Evolutionary conservation across 1,140 invertebrate species (phyloP).

Genomic region (Meloidogyne chitwoodi): DNA sequence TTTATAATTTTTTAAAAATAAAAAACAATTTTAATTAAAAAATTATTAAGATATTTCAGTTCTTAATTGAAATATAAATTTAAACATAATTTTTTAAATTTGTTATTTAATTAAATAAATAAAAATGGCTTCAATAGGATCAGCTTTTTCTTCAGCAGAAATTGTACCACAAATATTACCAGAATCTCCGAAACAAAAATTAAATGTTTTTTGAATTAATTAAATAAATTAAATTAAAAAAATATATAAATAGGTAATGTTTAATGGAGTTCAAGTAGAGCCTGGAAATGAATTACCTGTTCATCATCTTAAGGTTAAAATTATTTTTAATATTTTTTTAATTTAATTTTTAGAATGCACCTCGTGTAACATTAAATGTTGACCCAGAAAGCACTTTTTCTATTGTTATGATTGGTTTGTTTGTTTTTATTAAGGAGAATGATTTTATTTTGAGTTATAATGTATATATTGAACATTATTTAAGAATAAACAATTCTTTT

Average conservation of each 20-base stretch:
- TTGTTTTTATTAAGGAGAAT: constrained; percentile 22
- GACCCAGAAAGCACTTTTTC: constrained; percentile 57
- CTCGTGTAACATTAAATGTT: constrained; percentile 54
- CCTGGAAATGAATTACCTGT: constrained; percentile 51
- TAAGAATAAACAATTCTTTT: too few species aligned
- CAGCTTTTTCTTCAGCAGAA: constrained; percentile 48
- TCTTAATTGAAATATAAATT: too few species aligned
- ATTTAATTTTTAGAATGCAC: constrained; percentile 43
- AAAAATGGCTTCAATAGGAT: constrained; percentile 53
- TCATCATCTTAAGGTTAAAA: constrained; percentile 47
- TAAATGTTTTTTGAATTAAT: constrained; percentile 42
- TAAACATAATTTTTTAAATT: too few species aligned
- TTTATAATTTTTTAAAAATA: too few species aligned
- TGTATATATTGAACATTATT: too few species aligned
- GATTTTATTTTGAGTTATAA: too few species aligned
- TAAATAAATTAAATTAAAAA: constrained; percentile 8
- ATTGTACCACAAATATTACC: constrained; percentile 54
- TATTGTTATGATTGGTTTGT: constrained; percentile 57
- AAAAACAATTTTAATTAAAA: too few species aligned
- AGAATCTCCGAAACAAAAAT: constrained; percentile 42
- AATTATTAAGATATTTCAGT: too few species aligned
- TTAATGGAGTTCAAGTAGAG: constrained; percentile 56
- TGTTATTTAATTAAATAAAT: not conserved
- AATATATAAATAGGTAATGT: constrained; percentile 47
- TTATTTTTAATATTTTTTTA: not conserved